phyloP scores from a whole-genome alignment of 1,140 invertebrate genomes.

The Drepana arcuata region DNA sequence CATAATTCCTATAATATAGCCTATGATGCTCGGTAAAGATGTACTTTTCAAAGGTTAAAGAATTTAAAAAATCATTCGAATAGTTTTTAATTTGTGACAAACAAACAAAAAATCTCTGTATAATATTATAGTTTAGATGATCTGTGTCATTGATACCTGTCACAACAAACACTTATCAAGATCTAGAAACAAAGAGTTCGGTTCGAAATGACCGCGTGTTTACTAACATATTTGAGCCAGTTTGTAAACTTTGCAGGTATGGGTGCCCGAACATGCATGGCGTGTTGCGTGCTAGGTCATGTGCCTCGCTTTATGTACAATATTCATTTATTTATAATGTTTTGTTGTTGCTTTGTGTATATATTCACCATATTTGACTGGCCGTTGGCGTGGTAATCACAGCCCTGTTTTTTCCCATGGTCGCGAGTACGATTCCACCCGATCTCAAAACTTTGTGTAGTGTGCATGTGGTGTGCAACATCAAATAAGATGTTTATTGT shows the following conservation, averaged over 20 bases:
- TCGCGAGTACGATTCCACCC: too few species aligned
- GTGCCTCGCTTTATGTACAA: conserved; percentile 3
- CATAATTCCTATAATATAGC: too few species aligned
- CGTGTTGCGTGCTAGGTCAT: conserved; percentile 8
- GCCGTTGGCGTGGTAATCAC: background rate
- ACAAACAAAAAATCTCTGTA: too few species aligned
- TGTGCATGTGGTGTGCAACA: too few species aligned
- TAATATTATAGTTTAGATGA: too few species aligned
- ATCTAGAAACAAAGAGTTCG: too few species aligned
- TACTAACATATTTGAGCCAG: conserved; percentile 25
- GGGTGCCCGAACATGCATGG: conserved; percentile 8
- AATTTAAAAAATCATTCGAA: conserved; percentile 1
- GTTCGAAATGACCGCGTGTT: conserved; percentile 29
- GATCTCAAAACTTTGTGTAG: too few species aligned
- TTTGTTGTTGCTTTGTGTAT: background rate
- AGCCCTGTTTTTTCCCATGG: too few species aligned
- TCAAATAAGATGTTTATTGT: too few species aligned
- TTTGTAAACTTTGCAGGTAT: conserved; percentile 33
- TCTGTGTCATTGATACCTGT: too few species aligned
- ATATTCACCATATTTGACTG: background rate
- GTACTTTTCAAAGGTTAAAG: background rate
- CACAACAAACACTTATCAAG: too few species aligned
- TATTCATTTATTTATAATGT: background rate
- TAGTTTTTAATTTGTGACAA: conserved; percentile 25
- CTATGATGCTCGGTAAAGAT: too few species aligned